Base-by-base conservation (phyloP, 2,797 vertebrate genomes). In the Coendou prehensilis region DNA sequence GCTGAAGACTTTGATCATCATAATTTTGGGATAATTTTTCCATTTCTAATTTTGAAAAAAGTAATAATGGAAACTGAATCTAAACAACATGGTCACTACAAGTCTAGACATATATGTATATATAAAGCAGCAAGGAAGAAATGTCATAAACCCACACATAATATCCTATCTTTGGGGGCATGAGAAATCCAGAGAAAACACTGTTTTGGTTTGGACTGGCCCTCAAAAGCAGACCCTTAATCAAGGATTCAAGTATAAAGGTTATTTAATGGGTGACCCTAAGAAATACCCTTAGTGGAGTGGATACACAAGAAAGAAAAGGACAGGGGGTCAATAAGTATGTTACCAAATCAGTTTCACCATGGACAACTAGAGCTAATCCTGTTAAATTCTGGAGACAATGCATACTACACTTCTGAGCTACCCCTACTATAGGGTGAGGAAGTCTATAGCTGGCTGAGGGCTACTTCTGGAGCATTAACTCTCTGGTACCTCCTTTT, bases 151-250 rank as follows among this genome's bases (percentile, higher is more conserved):
- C 17, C 56, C 18, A 95, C 56, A 82, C 1, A 41, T 91, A 89
- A 86, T 9, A 88, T 89, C 47, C 22, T 76, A 30, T 76, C 17
- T 87, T 87, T 71, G 28, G 87, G 91, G 33, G 73, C 41, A 33
- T 61, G 30, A 64, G 22, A 93, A 89, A 88, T 85, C 33, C n/a
- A 26, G 82, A 93, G 78, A 47, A 96, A 95, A 91, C 82, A 79
- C 23, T 45, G 9, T 71, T 30, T 91, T 82, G 37, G 45, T 89
- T 89, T 93, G n/a, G 26, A 45, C 71, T 96, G 54, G 81, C 7
- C 20, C 63, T 28, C 15, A 45, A 59, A 85, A 61, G 20, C 59
- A 89, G 23, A 30, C 0, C 3, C 11, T 22, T 63, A 87, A 64
- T 82, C 41, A 93, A 93, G 37, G 41, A 94, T 93, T 92, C 8